phyloP scores from a whole-genome alignment of 1,140 invertebrate species.

The Panagrolaimus sp. region DNA sequence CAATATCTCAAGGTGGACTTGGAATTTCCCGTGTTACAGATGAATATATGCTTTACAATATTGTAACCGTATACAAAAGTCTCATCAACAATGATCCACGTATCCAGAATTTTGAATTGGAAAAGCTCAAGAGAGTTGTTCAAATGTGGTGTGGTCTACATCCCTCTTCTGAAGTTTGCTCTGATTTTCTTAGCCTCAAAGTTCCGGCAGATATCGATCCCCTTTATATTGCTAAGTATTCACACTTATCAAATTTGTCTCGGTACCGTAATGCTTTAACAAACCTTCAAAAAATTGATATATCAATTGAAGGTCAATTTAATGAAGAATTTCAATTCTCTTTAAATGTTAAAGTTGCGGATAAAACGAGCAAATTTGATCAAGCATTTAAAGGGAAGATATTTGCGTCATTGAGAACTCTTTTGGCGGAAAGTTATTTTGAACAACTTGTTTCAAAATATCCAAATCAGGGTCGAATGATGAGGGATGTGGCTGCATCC shows the following conservation, averaged over 20 bases:
- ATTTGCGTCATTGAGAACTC: no score
- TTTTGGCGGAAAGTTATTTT: neutral
- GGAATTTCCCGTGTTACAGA: neutral
- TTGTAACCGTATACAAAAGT: neutral
- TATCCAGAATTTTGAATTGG: neutral
- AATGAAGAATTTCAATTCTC: neutral
- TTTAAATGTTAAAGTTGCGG: neutral
- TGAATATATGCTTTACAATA: neutral
- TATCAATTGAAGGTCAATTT: neutral
- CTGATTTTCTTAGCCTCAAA: no score
- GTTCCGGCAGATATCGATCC: neutral
- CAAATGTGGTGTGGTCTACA: neutral
- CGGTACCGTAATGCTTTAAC: neutral
- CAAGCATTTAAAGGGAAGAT: no score
- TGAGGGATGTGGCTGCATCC: neutral
- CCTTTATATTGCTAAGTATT: neutral
- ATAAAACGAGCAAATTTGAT: no score
- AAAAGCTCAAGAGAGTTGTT: neutral
- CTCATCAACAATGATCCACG: slow-evolving; percentile 1
- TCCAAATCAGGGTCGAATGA: neutral
- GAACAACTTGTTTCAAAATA: neutral
- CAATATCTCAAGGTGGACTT: neutral
- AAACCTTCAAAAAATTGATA: neutral
- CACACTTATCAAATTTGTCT: neutral
- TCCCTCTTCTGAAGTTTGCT: neutral